A percentile compares a stretch with the other conserved stretches of the same genome.
phyloP scores from a whole-genome alignment of 2,888 invertebrate species.

The Lepeophtheirus nordmannii region DNA sequence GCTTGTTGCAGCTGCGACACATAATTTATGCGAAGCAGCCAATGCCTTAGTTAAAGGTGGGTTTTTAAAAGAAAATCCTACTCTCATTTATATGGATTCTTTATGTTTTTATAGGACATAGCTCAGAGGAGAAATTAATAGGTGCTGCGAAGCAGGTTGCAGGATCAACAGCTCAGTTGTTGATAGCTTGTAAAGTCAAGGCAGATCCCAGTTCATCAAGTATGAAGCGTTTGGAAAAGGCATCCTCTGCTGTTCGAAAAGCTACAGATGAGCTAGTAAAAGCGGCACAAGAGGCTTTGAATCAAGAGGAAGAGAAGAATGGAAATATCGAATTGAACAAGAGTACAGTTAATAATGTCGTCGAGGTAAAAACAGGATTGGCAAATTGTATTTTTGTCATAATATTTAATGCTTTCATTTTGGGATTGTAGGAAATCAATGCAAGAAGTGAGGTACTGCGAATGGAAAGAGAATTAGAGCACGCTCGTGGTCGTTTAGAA shows the following conservation, averaged over 20 bases:
- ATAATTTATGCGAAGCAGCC: slow-evolving; percentile 91
- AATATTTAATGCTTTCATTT: not conserved
- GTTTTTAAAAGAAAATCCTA: not conserved
- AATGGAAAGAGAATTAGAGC: slow-evolving; percentile 83
- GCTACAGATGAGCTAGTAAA: slow-evolving; percentile 93
- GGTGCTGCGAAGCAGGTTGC: slow-evolving; percentile 93
- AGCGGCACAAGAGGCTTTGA: slow-evolving; percentile 81
- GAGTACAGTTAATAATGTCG: slow-evolving; percentile 12
- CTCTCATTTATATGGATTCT: not conserved
- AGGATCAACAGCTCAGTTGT: slow-evolving; percentile 84
- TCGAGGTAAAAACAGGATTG: slow-evolving; percentile 11
- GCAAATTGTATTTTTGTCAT: not conserved
- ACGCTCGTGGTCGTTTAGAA: slow-evolving; percentile 68
- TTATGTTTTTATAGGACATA: slow-evolving; percentile 40
- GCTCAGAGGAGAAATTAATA: slow-evolving; percentile 85
- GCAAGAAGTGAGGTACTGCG: slow-evolving; percentile 55
- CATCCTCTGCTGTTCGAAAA: slow-evolving; percentile 89
- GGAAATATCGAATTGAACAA: slow-evolving; percentile 16
- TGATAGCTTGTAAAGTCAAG: slow-evolving; percentile 97
- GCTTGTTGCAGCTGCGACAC: slow-evolving; percentile 90
- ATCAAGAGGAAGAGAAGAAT: slow-evolving; percentile 60
- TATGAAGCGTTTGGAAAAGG: slow-evolving; percentile 58
- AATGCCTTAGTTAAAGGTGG: slow-evolving; percentile 74
- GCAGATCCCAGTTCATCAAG: slow-evolving; percentile 89
- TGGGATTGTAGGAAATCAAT: slow-evolving; percentile 77